phyloP scores from a whole-genome alignment of 2,113 vertebrate species.

The Zosterops hypoxanthus region DNA sequence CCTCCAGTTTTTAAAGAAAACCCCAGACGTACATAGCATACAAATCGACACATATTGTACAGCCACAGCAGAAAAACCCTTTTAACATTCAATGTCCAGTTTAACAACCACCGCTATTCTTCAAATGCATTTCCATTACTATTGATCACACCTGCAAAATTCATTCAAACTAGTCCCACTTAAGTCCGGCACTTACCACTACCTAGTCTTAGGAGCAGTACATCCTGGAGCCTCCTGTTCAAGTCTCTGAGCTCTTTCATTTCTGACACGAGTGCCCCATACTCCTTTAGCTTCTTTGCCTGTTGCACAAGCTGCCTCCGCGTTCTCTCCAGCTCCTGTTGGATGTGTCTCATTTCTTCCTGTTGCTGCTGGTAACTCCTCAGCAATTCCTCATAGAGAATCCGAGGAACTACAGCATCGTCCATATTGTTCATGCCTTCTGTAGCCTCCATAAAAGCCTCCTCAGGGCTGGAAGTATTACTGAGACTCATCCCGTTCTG shows the following conservation, averaged over 20 bases:
- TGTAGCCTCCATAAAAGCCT: constrained; percentile 77
- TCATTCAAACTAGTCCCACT: constrained; percentile 56
- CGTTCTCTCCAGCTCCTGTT: constrained; percentile 96
- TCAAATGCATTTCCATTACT: constrained; percentile 33
- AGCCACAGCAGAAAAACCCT: constrained; percentile 51
- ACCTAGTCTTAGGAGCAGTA: constrained; percentile 94
- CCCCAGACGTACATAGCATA: constrained; percentile 54
- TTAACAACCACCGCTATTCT: constrained; percentile 48
- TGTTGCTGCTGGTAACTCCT: constrained; percentile 97
- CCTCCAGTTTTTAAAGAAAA: constrained; percentile 37
- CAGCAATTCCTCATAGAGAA: constrained; percentile 95
- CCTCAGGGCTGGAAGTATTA: constrained; percentile 75
- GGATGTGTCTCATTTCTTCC: constrained; percentile 95
- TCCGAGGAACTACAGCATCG: constrained; percentile 88
- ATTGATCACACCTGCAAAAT: constrained; percentile 50
- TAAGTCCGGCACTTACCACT: constrained; percentile 86
- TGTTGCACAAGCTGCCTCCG: constrained; percentile 96
- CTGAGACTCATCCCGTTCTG: constrained; percentile 82
- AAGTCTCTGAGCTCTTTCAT: constrained; percentile 99
- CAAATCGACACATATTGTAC: constrained; percentile 53
- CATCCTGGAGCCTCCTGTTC: constrained; percentile 96
- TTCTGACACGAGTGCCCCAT: constrained; percentile 93
- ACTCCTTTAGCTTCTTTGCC: constrained; percentile 98
- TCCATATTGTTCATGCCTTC: constrained; percentile 78
- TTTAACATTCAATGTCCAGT: constrained; percentile 63